These are phyloP conservation scores for Sander lucioperca DNA, from an alignment of 2,113 vertebrate species.

Conservation along the genomic window DNA sequence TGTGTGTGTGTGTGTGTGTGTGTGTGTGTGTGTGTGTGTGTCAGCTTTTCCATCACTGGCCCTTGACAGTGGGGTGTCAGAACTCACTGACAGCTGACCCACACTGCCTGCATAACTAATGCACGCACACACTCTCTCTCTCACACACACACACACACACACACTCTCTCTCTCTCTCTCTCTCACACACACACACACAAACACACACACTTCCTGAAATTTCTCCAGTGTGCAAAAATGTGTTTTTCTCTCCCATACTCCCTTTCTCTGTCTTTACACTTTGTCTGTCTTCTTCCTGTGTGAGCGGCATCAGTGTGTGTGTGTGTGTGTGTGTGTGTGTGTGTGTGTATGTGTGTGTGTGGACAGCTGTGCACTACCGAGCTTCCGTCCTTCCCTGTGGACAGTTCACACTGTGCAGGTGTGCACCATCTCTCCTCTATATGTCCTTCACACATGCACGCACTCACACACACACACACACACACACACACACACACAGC, in stretches of 20 bases:
- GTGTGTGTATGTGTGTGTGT: constrained; percentile 36
- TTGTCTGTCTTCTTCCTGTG: constrained; percentile 16
- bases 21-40: constrained; percentile 14
- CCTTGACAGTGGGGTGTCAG: constrained; percentile 76
- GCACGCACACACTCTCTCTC: neutral
- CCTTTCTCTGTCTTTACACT: constrained; percentile 22
- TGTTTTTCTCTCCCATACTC: neutral
- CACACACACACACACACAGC: constrained; percentile 22
- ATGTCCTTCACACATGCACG: constrained; percentile 59
- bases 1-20: neutral
- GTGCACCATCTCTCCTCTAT: constrained; percentile 71
- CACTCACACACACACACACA: constrained; percentile 32
- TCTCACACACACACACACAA: neutral
- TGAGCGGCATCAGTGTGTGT: constrained; percentile 4
- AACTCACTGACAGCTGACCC: constrained; percentile 74
- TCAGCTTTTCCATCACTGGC: constrained; percentile 68
- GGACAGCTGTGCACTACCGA: constrained; percentile 72
- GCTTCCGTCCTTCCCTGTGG: constrained; percentile 67
- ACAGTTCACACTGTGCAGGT: constrained; percentile 74
- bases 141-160: neutral
- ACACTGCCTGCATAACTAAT: constrained; percentile 72
- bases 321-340: constrained; percentile 28
- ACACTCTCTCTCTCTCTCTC: neutral
- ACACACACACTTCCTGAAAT: constrained; percentile 4
- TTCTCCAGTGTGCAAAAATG: constrained; percentile 9